These are phyloP conservation scores for Cyprinodon diabolis DNA, from an alignment of 2,797 vertebrate genomes.

Conservation along the genomic window DNA sequence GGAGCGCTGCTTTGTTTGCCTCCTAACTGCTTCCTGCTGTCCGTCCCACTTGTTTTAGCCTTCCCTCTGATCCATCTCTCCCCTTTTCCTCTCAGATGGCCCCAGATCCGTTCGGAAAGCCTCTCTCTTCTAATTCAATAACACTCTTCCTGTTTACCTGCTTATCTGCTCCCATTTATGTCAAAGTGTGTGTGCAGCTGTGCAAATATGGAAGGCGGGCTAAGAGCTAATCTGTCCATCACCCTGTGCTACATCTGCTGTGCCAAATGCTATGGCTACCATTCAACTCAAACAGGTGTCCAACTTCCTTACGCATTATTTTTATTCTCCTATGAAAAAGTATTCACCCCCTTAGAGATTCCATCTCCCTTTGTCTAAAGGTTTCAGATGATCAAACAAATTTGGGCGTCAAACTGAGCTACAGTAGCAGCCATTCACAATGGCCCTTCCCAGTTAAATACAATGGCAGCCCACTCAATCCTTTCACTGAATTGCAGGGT, in stretches of 20 bases:
- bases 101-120: conserved; percentile 34
- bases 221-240: conserved; percentile 51
- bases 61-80: conserved; percentile 21
- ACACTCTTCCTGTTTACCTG: conserved; percentile 69
- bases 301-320: not conserved
- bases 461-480: too few species aligned
- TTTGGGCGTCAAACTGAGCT: not conserved
- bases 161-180: conserved; percentile 22
- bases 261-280: conserved; percentile 20
- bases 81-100: conserved; percentile 27
- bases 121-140: conserved; percentile 60
- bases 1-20: conserved; percentile 28
- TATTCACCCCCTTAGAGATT: not conserved
- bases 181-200: conserved; percentile 38
- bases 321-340: not conserved
- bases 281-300: conserved; percentile 13
- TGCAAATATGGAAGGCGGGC: conserved; percentile 59
- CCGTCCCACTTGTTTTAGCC: conserved; percentile 24
- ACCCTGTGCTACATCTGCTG: conserved; percentile 37
- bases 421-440: too few species aligned
- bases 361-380: not conserved
- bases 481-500: too few species aligned
- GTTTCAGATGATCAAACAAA: not conserved
- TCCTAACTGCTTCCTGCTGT: conserved; percentile 37
- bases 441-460: too few species aligned